Evolutionary conservation across 2,888 invertebrate species (phyloP).

Genomic region (Diarsia dahlii): DNA sequence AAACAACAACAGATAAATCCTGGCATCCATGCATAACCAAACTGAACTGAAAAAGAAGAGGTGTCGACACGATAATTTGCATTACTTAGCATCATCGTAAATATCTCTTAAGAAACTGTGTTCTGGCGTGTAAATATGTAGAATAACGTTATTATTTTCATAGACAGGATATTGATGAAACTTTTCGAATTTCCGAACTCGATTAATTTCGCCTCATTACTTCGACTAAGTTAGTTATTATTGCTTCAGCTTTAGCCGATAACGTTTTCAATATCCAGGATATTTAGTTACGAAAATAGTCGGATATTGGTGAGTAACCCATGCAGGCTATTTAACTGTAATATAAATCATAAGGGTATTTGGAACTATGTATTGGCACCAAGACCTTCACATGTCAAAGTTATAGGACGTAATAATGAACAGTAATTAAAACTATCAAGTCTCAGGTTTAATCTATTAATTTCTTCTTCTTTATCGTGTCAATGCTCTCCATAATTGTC

Average conservation of each 20-base stretch:
- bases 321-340: no score
- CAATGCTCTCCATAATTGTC: not conserved
- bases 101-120: slow-evolving; percentile 47
- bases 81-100: slow-evolving; percentile 32
- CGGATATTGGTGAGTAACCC: no score
- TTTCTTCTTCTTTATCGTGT: not conserved
- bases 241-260: slow-evolving; percentile 15
- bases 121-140: slow-evolving; percentile 52
- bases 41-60: slow-evolving; percentile 39
- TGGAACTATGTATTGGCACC: not conserved
- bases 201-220: slow-evolving; percentile 41
- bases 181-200: slow-evolving; percentile 25
- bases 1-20: slow-evolving; percentile 15
- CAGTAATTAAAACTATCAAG: not conserved
- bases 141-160: slow-evolving; percentile 27
- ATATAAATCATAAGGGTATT: not conserved
- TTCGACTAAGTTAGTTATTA: slow-evolving; percentile 2
- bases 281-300: not conserved
- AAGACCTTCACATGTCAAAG: not conserved
- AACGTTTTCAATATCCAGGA: slow-evolving; percentile 1
- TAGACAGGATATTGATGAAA: slow-evolving; percentile 48
- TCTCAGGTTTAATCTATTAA: no score
- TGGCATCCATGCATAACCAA: slow-evolving; percentile 45
- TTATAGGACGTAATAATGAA: not conserved
- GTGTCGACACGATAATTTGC: slow-evolving; percentile 46